These are phyloP conservation scores for Papilio glaucus DNA, from an alignment of 1,140 invertebrate species.

Conservation along the genomic window DNA sequence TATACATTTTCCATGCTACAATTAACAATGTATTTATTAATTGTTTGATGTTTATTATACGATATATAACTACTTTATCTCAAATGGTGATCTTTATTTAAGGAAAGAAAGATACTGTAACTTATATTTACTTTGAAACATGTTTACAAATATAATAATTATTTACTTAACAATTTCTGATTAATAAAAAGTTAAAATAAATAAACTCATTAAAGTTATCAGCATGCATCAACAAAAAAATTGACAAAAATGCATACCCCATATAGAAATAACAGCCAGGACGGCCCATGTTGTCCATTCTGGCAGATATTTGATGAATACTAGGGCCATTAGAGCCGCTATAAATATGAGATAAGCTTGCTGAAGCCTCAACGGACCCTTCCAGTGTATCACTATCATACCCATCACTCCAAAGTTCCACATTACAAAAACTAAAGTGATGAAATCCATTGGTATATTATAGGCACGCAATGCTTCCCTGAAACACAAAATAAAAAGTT, in stretches of 20 bases:
- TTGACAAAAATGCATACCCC: constrained; percentile 88
- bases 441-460: constrained; percentile 98
- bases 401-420: constrained; percentile 99
- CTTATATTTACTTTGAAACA: too few species aligned
- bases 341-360: constrained; percentile 99
- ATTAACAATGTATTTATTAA: too few species aligned
- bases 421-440: constrained; percentile 94
- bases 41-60: too few species aligned
- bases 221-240: constrained; percentile 20
- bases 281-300: constrained; percentile 99
- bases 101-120: too few species aligned
- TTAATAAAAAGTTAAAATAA: too few species aligned
- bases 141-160: too few species aligned
- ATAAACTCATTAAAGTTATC: too few species aligned
- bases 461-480: constrained; percentile 96
- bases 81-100: too few species aligned
- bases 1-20: too few species aligned
- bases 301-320: constrained; percentile 99
- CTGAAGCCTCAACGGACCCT: constrained; percentile 96
- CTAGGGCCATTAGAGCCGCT: constrained; percentile 98
- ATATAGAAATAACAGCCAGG: constrained; percentile 97
- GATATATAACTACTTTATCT: too few species aligned
- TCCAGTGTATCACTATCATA: constrained; percentile 99
- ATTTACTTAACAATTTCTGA: too few species aligned
- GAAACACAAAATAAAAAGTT: constrained; percentile 58